Evolutionary conservation across 1,140 invertebrate genomes (phyloP).

Genomic region (Drosophila gunungcola): DNA sequence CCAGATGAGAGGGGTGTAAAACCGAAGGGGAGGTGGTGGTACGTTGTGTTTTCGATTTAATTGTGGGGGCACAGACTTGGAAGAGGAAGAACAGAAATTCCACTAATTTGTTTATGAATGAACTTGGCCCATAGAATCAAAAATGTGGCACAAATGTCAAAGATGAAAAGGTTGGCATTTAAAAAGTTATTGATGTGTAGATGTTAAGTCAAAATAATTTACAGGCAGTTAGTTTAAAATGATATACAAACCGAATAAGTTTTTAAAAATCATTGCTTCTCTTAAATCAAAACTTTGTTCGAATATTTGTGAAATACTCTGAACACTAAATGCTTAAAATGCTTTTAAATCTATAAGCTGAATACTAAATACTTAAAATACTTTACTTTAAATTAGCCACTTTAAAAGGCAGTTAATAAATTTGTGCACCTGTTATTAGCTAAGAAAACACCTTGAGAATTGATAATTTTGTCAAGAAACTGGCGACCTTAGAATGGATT

Average conservation of each 20-base stretch:
- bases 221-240: no score
- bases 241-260: no score
- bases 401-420: neutral
- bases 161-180: slow-evolving; percentile 26
- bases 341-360: no score
- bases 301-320: no score
- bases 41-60: slow-evolving; percentile 55
- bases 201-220: no score
- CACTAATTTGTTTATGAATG: slow-evolving; percentile 76
- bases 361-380: no score
- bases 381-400: neutral
- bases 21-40: neutral
- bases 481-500: slow-evolving; percentile 25
- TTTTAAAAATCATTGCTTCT: no score
- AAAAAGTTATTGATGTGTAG: no score
- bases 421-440: neutral
- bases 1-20: neutral
- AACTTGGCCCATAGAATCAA: slow-evolving; percentile 34
- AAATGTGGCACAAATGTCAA: slow-evolving; percentile 29
- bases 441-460: slow-evolving; percentile 11
- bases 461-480: slow-evolving; percentile 40
- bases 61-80: slow-evolving; percentile 30
- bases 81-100: neutral
- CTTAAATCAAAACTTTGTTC: no score
- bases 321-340: no score